Percentiles rank a stretch among this genome's conserved stretches.
phyloP scores from a whole-genome alignment of 2,888 invertebrate genomes.

The Dryomyza anilis region DNA sequence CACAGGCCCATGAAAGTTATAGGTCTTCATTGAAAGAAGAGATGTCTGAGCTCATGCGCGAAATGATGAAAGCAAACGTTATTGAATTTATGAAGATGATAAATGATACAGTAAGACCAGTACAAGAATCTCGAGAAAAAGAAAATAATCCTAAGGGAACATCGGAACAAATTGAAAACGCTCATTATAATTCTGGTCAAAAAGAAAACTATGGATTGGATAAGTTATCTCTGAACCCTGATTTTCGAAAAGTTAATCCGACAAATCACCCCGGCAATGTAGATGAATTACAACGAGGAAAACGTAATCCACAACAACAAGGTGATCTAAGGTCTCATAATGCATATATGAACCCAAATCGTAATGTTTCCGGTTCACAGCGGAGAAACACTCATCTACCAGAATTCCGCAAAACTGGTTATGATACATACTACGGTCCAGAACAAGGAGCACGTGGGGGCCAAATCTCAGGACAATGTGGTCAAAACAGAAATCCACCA shows the following conservation, averaged over 20 bases:
- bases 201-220: background rate
- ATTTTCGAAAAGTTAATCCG: background rate
- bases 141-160: too few species aligned
- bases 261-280: background rate
- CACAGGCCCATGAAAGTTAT: background rate
- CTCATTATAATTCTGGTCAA: too few species aligned
- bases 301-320: too few species aligned
- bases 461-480: background rate
- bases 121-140: too few species aligned
- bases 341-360: too few species aligned
- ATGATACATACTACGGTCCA: background rate
- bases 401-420: too few species aligned
- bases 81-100: background rate
- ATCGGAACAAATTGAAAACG: too few species aligned
- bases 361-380: too few species aligned
- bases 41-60: background rate
- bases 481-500: background rate
- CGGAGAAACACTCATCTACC: too few species aligned
- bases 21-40: background rate
- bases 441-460: background rate
- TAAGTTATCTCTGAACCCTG: background rate
- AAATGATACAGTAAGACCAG: background rate
- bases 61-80: background rate
- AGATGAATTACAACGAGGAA: background rate
- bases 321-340: too few species aligned